Conservation (phyloP, 2,888 invertebrate genomes). For the Heliconius sara region DNA sequence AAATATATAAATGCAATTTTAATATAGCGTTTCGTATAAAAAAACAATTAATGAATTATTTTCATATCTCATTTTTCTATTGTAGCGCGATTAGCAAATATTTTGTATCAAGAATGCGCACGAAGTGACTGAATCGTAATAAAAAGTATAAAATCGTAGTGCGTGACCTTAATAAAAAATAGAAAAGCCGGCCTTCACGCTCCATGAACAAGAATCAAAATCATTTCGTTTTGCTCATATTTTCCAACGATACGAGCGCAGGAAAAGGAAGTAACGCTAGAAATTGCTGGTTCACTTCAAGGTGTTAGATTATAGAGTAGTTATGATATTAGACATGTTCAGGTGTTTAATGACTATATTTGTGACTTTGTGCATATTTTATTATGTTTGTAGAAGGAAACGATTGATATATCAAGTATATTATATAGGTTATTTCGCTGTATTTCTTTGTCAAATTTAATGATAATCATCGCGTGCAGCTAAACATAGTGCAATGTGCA, state of each 20-base stretch:
- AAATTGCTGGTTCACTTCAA: conserved; percentile 63
- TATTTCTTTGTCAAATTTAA: too few relatives aligned
- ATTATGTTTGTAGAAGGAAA: background rate
- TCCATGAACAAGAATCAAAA: conserved; percentile 54
- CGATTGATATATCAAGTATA: too few relatives aligned
- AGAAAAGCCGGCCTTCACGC: conserved; percentile 67
- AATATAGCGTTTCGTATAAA: background rate
- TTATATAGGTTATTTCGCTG: too few relatives aligned
- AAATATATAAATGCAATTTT: background rate
- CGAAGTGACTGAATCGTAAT: conserved; percentile 35
- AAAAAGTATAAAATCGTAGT: conserved; percentile 42
- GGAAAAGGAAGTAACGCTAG: conserved; percentile 75
- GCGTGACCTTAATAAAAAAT: conserved; percentile 53
- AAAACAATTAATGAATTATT: background rate
- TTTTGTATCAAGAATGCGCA: background rate
- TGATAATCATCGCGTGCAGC: too few relatives aligned
- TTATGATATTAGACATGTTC: conserved; percentile 49
- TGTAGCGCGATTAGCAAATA: background rate
- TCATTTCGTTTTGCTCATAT: conserved; percentile 56
- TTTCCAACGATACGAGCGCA: conserved; percentile 60
- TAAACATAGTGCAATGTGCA: background rate
- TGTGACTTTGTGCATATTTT: background rate
- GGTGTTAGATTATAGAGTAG: conserved; percentile 60
- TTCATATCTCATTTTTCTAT: background rate
- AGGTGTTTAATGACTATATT: conserved; percentile 18